Percentiles rank a stretch among this genome's conserved stretches.
These are phyloP conservation scores for Nothoprocta pentlandii DNA, from an alignment of 2,113 vertebrate species.

Conservation along the genomic window DNA sequence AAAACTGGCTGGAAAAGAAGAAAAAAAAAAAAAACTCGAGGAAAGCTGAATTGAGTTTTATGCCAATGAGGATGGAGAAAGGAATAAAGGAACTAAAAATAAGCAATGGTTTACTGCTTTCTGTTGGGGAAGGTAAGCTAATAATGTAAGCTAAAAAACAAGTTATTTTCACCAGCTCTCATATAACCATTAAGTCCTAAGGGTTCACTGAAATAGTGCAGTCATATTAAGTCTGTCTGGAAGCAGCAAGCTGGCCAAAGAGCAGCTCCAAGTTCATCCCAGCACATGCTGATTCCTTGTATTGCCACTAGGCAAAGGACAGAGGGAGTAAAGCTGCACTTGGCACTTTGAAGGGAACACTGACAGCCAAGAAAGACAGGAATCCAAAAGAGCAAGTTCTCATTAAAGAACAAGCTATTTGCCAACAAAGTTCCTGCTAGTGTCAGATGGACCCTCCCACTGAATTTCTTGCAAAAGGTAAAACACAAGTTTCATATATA, in stretches of 20 bases:
- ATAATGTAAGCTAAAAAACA: not conserved
- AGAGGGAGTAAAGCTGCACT: not conserved
- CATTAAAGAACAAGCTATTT: not conserved
- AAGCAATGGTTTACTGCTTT: not conserved
- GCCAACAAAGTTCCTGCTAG: not conserved
- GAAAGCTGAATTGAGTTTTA: not conserved
- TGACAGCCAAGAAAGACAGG: not conserved
- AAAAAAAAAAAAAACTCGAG: not conserved
- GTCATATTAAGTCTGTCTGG: not conserved
- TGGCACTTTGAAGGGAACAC: not conserved
- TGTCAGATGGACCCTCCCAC: not conserved
- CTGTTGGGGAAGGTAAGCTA: not conserved
- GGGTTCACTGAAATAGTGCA: not conserved
- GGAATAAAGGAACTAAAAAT: not conserved
- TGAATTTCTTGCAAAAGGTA: not conserved
- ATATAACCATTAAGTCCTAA: not conserved
- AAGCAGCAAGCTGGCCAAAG: not conserved
- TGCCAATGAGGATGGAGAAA: not conserved
- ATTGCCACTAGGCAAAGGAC: not conserved
- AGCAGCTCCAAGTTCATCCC: not conserved
- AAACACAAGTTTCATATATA: not conserved
- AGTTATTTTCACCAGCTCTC: not conserved
- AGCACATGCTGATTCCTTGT: not conserved
- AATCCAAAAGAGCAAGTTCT: not conserved
- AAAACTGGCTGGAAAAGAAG: not conserved